Conservation (phyloP, 2,797 vertebrate species). For the Poeciliopsis gracilis region DNA sequence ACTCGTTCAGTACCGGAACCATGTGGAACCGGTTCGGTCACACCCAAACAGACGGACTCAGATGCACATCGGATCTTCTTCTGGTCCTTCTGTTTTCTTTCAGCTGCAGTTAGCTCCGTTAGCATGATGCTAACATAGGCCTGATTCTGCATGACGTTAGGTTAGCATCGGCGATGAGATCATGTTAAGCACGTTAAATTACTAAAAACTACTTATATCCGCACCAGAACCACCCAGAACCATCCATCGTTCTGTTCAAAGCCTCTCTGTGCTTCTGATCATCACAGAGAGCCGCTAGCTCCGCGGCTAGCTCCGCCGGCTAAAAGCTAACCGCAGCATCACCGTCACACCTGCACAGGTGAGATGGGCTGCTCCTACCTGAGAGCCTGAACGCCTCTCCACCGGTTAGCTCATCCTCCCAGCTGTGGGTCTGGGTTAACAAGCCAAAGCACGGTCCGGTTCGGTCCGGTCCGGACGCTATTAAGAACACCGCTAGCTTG, state of each 20-base stretch:
- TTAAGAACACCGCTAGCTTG: conserved; percentile 5
- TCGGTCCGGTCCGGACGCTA: neutral
- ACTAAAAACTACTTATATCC: neutral
- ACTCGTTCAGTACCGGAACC: no score
- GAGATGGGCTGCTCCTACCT: conserved; percentile 25
- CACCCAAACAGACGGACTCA: neutral
- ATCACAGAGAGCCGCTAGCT: neutral
- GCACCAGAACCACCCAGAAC: neutral
- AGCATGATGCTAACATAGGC: conserved; percentile 20
- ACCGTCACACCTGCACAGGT: neutral
- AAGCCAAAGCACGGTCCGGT: neutral
- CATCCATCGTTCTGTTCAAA: no score
- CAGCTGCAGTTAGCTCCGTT: neutral
- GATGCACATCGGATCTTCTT: neutral
- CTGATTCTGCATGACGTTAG: neutral
- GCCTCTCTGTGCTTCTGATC: no score
- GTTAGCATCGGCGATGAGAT: neutral
- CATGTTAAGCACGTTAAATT: neutral
- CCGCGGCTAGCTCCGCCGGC: neutral
- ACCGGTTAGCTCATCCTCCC: conserved; percentile 23
- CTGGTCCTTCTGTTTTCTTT: neutral
- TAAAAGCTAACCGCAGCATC: conserved; percentile 12
- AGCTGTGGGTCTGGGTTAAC: neutral
- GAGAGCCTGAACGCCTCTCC: conserved; percentile 11
- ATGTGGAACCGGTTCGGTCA: no score